Percentiles rank a stretch among this genome's conserved stretches.
These are phyloP conservation scores for Paralvinella palmiformis DNA, from an alignment of 1,140 invertebrate genomes.

Conservation along the genomic window DNA sequence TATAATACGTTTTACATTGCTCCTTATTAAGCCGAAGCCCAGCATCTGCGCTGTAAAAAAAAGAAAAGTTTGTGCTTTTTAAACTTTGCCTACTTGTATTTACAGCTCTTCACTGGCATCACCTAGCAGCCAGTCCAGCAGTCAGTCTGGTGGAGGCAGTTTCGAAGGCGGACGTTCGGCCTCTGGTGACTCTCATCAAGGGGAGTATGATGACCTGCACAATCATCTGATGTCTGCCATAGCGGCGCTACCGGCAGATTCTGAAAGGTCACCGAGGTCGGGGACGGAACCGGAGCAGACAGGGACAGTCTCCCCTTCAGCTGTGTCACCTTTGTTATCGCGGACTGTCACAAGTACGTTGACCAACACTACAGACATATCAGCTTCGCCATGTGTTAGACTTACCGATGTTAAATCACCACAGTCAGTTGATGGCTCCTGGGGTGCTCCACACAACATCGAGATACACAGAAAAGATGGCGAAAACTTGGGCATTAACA, in stretches of 20 bases:
- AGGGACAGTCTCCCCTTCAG: background rate
- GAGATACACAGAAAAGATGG: conserved; percentile 63
- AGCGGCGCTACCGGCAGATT: no score
- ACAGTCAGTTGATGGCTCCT: conserved; percentile 55
- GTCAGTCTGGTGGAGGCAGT: background rate
- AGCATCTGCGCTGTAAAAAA: no score
- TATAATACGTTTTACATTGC: no score
- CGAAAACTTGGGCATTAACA: conserved; percentile 83
- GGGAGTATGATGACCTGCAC: no score
- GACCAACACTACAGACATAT: background rate
- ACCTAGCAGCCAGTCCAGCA: background rate
- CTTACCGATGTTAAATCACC: conserved; percentile 18
- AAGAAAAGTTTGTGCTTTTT: no score
- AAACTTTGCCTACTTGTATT: no score
- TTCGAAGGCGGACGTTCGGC: background rate
- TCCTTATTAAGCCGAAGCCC: no score
- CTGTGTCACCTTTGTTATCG: background rate
- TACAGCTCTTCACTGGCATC: background rate
- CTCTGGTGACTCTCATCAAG: background rate
- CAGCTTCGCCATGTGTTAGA: background rate
- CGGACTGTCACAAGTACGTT: background rate
- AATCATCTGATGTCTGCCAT: no score
- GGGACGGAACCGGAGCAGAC: no score
- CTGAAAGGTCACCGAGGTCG: no score
- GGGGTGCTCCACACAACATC: conserved; percentile 77